A percentile compares a stretch with the other conserved stretches of the same genome.
Evolutionary conservation across 1,140 invertebrate species (phyloP).

Genomic region (Drosophila auraria): DNA sequence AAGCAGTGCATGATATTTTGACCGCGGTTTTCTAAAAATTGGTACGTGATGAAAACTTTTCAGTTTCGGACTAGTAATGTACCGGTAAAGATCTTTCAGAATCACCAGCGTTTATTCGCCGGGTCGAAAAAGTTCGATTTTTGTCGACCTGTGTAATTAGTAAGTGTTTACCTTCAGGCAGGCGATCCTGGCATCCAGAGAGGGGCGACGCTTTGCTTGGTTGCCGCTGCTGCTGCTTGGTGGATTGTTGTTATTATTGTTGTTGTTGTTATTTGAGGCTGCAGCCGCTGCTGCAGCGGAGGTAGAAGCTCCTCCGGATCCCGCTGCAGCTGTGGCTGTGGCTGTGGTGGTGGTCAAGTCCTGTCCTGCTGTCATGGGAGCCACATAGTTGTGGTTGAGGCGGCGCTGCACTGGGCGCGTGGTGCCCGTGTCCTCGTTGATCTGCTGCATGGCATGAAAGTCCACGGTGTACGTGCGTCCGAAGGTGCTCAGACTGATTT

Average conservation of each 20-base stretch:
- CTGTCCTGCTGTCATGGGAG: conserved; percentile 62
- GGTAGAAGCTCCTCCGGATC: conserved; percentile 44
- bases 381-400: conserved; percentile 83
- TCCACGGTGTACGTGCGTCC: conserved; percentile 97
- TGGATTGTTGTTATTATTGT: conserved; percentile 48
- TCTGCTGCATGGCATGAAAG: conserved; percentile 98
- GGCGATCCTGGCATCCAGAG: conserved; percentile 88
- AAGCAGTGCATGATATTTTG: too few species aligned
- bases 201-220: conserved; percentile 68
- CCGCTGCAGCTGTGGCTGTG: conserved; percentile 20
- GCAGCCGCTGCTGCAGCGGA: conserved; percentile 38
- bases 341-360: conserved; percentile 58
- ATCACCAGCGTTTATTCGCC: too few species aligned
- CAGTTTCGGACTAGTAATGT: too few species aligned
- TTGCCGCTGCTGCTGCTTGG: conserved; percentile 15
- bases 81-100: too few species aligned
- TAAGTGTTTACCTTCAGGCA: conserved; percentile 85
- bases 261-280: conserved; percentile 46
- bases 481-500: conserved; percentile 95
- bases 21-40: too few species aligned
- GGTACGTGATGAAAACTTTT: too few species aligned
- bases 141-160: too few species aligned
- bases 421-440: conserved; percentile 98
- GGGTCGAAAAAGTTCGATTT: too few species aligned
- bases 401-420: conserved; percentile 94